Percentiles rank a stretch among this genome's conserved stretches.
These are phyloP conservation scores for Lasius platythorax DNA, from an alignment of 2,888 invertebrate genomes.

Conservation along the genomic window DNA sequence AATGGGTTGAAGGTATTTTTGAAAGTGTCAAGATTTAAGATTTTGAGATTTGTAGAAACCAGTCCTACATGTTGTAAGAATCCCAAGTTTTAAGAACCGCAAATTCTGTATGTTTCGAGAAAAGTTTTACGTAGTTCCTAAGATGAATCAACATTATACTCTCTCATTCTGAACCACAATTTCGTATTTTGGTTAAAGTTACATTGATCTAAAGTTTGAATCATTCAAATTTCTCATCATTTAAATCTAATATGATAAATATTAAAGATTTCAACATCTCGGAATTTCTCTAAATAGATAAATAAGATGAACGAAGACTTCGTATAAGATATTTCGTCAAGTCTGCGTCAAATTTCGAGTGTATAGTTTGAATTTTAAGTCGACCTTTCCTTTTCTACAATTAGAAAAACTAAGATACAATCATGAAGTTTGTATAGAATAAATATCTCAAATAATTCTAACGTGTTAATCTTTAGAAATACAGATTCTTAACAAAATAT, in stretches of 20 bases:
- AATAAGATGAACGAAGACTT: slow-evolving; percentile 13
- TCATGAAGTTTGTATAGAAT: not conserved
- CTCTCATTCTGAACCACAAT: not conserved
- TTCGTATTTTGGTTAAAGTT: not conserved
- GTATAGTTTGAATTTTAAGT: not conserved
- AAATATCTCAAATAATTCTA: not conserved
- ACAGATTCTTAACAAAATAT: not conserved
- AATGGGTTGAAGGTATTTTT: slow-evolving; percentile 4
- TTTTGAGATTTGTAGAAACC: slow-evolving; percentile 2
- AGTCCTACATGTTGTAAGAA: not conserved
- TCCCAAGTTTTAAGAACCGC: not conserved
- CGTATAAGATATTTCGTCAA: not conserved
- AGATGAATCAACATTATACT: slow-evolving; percentile 2
- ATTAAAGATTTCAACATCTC: slow-evolving; percentile 2
- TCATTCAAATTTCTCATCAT: not conserved
- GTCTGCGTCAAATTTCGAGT: slow-evolving; percentile 2
- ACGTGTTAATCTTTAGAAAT: not conserved
- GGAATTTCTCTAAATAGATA: slow-evolving; percentile 9
- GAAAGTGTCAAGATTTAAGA: not conserved
- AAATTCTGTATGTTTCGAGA: slow-evolving; percentile 2
- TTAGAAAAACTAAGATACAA: not conserved
- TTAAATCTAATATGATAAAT: slow-evolving; percentile 28
- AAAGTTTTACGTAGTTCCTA: slow-evolving; percentile 13
- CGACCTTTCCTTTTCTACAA: not conserved
- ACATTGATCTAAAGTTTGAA: not conserved